Base-by-base conservation (phyloP, 2,797 vertebrate species). In the Coregonus sp. region DNA sequence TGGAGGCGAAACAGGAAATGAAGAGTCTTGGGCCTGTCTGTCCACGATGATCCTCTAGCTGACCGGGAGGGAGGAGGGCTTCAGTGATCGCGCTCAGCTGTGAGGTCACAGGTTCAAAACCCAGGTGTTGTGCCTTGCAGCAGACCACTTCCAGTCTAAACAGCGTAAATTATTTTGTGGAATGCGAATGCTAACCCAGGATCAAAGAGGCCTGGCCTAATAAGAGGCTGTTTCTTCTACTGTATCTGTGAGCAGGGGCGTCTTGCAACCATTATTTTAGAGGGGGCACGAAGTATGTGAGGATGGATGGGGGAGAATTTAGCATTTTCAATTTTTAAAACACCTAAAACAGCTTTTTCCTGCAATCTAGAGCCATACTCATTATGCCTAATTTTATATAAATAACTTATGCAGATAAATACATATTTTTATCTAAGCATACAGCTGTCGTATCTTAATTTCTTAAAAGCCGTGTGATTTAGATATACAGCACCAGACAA, bases 101-200 rank as follows among this genome's bases (percentile, higher is more conserved):
- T 76, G 84, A 93, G 94, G 94, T 94, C 94, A 94, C 1, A 47
- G 91, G 94, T 95, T 95, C 93, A 95, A 82, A 92, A 88, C 91
- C 93, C 94, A 95, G 94, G 94, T 95, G 94, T 90, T 93, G 90
- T 94, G 93, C 93, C 93, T 93, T 80, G 90, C 90, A 94, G 93
- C 93, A 67, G 90, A 90, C 90, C 91, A 90, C 89, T 92, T 94
- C 89, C 89, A 84, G 85, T 92, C 92, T 91, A 89, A 94, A 93
- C 91, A 89, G 89, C 92, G 91, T 92, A 89, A 92, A 90, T 89
- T 92, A 85, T 90, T 93, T 90, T 81, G 80, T 88, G 90, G 90
- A 92, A 92, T 93, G 91, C 77, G 72, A 84, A 91, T 87, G 89
- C 92, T 87, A 90, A 90, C 81, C 81, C 16, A 52, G 76, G 89